A percentile compares a stretch with the other conserved stretches of the same genome.
phyloP scores from a whole-genome alignment of 2,797 vertebrate species.

The Esox lucius region DNA sequence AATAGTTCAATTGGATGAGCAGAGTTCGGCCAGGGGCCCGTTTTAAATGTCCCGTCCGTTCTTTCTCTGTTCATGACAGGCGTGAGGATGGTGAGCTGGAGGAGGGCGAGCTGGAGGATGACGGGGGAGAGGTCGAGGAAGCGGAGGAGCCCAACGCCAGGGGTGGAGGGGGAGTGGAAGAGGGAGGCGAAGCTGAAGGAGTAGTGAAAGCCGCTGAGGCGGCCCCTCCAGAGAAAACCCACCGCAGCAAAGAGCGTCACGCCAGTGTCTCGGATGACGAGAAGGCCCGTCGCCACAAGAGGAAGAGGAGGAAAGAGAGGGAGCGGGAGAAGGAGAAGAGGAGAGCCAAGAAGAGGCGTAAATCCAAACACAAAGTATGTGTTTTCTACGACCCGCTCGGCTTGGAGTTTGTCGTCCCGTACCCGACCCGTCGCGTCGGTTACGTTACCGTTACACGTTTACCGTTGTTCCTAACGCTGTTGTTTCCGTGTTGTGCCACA shows the following conservation, averaged over 20 bases:
- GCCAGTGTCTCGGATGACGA: constrained; percentile 86
- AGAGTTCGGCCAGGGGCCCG: too few relatives aligned
- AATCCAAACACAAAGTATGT: constrained; percentile 92
- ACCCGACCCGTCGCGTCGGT: not conserved
- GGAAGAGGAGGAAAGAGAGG: constrained; percentile 87
- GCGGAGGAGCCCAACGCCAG: constrained; percentile 78
- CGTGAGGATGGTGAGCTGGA: constrained; percentile 92
- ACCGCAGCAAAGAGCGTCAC: constrained; percentile 79
- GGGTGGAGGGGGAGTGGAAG: constrained; percentile 80
- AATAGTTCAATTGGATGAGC: not conserved
- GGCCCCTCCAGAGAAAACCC: constrained; percentile 59
- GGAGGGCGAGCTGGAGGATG: constrained; percentile 92
- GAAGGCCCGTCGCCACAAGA: constrained; percentile 84
- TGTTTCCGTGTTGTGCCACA: not conserved
- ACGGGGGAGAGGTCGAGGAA: constrained; percentile 80
- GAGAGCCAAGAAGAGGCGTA: constrained; percentile 90
- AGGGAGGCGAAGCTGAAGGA: constrained; percentile 59
- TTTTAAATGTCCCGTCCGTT: not conserved
- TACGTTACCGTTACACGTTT: not conserved
- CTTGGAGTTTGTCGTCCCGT: not conserved
- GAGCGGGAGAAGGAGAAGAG: constrained; percentile 91
- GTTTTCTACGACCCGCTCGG: not conserved
- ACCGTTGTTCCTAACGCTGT: too few relatives aligned
- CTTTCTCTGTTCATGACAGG: constrained; percentile 54
- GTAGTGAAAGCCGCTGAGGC: constrained; percentile 62